Conservation (phyloP, 2,797 vertebrate genomes). For the Linurgus olivaceus region DNA sequence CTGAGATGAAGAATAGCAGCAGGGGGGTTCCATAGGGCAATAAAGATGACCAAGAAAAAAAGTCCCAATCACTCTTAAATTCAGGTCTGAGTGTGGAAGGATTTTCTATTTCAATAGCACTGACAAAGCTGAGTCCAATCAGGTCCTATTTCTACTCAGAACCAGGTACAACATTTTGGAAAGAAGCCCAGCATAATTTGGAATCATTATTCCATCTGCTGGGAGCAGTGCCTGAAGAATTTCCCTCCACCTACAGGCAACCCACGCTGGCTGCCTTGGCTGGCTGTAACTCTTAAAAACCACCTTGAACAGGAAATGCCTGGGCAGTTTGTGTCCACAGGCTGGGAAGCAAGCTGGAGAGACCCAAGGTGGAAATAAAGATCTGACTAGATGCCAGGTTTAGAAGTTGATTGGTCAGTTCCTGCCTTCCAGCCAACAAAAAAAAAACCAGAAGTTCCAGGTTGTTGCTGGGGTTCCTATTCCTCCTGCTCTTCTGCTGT, state of each 20-base stretch:
- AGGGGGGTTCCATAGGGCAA: neutral
- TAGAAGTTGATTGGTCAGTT: conserved; percentile 57
- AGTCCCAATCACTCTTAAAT: neutral
- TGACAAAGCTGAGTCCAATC: conserved; percentile 20
- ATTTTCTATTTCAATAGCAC: neutral
- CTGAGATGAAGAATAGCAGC: neutral
- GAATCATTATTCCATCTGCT: conserved; percentile 59
- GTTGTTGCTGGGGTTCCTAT: neutral
- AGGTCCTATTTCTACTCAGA: conserved; percentile 32
- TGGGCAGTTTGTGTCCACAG: conserved; percentile 62
- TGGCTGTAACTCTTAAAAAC: conserved; percentile 55
- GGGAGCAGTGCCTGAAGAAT: conserved; percentile 70
- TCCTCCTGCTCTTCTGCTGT: neutral
- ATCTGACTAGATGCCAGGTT: conserved; percentile 49
- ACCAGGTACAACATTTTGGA: conserved; percentile 55
- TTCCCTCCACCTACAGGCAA: conserved; percentile 68
- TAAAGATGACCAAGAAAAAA: neutral
- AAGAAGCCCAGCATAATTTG: conserved; percentile 12
- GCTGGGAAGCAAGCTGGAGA: conserved; percentile 60
- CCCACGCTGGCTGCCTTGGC: conserved; percentile 64
- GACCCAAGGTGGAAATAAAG: conserved; percentile 61
- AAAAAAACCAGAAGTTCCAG: neutral
- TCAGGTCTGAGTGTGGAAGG: neutral
- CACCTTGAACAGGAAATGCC: conserved; percentile 77
- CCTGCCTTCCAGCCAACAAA: conserved; percentile 26